phyloP scores from a whole-genome alignment of 2,113 vertebrate genomes.

The Engystomops pustulosus region DNA sequence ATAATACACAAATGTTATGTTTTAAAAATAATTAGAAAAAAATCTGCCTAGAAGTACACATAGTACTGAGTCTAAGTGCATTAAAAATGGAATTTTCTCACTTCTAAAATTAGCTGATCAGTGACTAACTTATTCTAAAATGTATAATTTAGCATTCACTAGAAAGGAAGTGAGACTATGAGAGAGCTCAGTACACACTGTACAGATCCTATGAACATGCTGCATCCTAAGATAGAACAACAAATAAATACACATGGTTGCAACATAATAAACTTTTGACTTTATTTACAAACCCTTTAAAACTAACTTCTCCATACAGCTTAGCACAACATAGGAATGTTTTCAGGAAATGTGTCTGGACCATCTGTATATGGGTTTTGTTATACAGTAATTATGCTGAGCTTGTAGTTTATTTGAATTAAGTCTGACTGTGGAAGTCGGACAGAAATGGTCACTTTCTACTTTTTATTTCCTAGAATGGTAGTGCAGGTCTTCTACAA shows the following conservation, averaged over 20 bases:
- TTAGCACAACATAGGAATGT: neutral
- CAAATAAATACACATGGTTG: conserved; percentile 43
- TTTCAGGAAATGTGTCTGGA: neutral
- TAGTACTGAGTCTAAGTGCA: too few species aligned
- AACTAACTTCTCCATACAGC: neutral
- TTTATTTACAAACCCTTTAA: conserved; percentile 17
- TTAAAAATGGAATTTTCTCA: neutral
- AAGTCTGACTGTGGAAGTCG: too few species aligned
- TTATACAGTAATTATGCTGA: neutral
- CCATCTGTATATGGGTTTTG: neutral
- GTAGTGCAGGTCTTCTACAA: too few species aligned
- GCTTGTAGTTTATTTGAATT: too few species aligned
- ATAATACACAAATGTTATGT: too few species aligned
- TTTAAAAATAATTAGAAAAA: too few species aligned
- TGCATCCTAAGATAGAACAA: conserved; percentile 26
- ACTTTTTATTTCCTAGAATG: too few species aligned
- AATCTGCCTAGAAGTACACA: too few species aligned
- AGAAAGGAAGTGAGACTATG: conserved; percentile 23
- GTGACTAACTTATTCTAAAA: neutral
- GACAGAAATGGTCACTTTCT: too few species aligned
- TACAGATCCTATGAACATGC: conserved; percentile 20
- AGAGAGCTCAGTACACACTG: conserved; percentile 24
- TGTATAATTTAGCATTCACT: neutral
- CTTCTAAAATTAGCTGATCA: conserved; percentile 13
- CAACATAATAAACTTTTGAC: neutral